phyloP scores from a whole-genome alignment of 2,888 invertebrate species.

The Platycheirus rosarum region DNA sequence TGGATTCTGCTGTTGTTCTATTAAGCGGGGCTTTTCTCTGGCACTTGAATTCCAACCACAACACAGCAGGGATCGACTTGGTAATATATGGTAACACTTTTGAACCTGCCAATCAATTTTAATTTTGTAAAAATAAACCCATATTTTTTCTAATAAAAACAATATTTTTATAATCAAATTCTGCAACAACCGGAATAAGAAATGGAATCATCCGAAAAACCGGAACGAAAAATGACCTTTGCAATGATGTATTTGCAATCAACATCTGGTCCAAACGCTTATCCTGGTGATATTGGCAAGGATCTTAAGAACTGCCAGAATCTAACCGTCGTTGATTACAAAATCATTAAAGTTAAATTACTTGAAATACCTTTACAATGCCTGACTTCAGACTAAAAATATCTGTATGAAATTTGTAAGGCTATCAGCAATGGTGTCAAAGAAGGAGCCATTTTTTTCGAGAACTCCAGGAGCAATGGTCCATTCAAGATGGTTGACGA shows the following conservation, averaged over 20 bases:
- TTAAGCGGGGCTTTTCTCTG: too few species aligned
- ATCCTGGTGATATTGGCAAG: constrained; percentile 11
- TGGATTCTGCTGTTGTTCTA: too few species aligned
- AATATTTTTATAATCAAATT: too few species aligned
- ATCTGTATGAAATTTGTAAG: constrained; percentile 1
- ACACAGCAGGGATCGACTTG: too few species aligned
- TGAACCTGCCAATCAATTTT: too few species aligned
- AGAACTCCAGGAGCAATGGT: constrained; percentile 3
- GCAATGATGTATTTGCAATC: neutral
- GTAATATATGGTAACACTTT: too few species aligned
- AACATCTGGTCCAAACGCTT: constrained; percentile 2
- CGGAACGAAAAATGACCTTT: constrained; percentile 3
- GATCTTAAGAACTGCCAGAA: constrained; percentile 7
- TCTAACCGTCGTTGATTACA: neutral
- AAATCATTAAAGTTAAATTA: neutral
- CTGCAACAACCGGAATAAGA: neutral
- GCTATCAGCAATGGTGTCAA: neutral
- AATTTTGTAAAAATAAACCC: too few species aligned
- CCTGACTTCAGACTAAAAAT: neutral
- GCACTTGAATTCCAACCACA: too few species aligned
- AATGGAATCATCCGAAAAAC: neutral
- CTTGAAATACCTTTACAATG: too few species aligned
- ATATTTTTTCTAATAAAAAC: too few species aligned
- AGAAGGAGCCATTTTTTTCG: neutral
- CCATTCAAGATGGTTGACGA: constrained; percentile 14